phyloP scores from a whole-genome alignment of 1,140 invertebrate species.

The Caerostris darwini region DNA sequence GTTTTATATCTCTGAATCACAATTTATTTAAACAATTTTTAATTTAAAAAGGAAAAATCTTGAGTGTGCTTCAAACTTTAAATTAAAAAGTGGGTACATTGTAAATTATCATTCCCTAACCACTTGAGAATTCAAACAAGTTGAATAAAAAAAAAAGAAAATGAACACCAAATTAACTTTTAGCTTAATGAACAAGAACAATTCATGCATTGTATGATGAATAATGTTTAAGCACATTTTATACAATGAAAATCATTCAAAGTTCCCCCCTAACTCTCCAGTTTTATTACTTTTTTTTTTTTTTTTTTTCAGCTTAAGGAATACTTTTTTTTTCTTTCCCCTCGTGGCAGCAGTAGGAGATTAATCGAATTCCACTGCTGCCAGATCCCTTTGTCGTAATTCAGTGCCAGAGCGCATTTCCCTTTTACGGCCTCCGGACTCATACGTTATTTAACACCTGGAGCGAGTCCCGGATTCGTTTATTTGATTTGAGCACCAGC shows the following conservation, averaged over 20 bases:
- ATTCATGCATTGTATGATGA: neutral
- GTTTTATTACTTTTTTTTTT: too few species aligned
- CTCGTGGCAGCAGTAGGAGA: neutral
- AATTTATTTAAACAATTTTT: neutral
- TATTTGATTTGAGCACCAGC: conserved; percentile 30
- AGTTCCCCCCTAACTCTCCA: neutral
- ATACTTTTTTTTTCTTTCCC: neutral
- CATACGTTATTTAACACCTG: conserved; percentile 32
- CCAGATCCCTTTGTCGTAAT: conserved; percentile 15
- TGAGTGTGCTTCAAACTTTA: neutral
- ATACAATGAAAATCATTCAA: neutral
- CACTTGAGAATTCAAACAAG: neutral
- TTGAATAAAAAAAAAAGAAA: neutral
- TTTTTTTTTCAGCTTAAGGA: too few species aligned
- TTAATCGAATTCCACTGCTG: conserved; percentile 15
- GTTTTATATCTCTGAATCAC: neutral
- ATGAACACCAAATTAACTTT: neutral
- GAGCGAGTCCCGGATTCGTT: neutral
- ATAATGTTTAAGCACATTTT: conserved; percentile 15
- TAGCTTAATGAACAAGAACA: neutral
- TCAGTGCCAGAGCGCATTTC: neutral
- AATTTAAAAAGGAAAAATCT: neutral
- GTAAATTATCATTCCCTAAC: neutral
- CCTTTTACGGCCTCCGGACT: conserved; percentile 6
- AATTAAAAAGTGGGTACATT: neutral